These are phyloP conservation scores for Drosophila borealis DNA, from an alignment of 2,888 invertebrate species.

Conservation along the genomic window DNA sequence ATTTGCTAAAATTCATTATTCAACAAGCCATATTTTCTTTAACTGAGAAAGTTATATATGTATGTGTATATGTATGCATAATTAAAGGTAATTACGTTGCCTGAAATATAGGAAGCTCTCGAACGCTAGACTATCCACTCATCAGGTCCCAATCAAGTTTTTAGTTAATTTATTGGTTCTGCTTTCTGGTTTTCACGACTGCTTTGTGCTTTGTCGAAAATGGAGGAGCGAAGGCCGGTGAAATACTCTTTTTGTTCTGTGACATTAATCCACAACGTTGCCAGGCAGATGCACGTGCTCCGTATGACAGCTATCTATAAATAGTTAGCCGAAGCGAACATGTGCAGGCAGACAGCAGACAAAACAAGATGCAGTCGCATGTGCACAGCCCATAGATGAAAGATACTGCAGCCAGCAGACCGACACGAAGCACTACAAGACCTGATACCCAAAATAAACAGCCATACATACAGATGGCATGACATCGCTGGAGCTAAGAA, in stretches of 20 bases:
- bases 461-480: conserved; percentile 1
- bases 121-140: too few species aligned
- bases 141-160: not conserved
- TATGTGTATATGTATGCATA: not conserved
- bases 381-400: not conserved
- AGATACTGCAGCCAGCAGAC: conserved; percentile 15
- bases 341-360: conserved; percentile 30
- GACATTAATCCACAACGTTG: conserved; percentile 18
- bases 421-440: not conserved
- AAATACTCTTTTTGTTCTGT: conserved; percentile 11
- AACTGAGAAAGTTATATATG: not conserved
- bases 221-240: not conserved
- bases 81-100: too few species aligned
- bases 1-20: not conserved
- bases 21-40: not conserved
- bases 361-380: conserved; percentile 37
- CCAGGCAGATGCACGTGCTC: conserved; percentile 29
- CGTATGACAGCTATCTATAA: conserved; percentile 36
- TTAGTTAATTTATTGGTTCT: conserved; percentile 2
- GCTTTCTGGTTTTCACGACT: not conserved
- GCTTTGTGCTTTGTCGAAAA: not conserved
- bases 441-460: conserved; percentile 33
- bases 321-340: conserved; percentile 46
- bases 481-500: not conserved
- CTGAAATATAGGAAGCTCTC: too few species aligned